Base-by-base conservation (phyloP, 2,888 invertebrate genomes). In the Catocala fraxini region DNA sequence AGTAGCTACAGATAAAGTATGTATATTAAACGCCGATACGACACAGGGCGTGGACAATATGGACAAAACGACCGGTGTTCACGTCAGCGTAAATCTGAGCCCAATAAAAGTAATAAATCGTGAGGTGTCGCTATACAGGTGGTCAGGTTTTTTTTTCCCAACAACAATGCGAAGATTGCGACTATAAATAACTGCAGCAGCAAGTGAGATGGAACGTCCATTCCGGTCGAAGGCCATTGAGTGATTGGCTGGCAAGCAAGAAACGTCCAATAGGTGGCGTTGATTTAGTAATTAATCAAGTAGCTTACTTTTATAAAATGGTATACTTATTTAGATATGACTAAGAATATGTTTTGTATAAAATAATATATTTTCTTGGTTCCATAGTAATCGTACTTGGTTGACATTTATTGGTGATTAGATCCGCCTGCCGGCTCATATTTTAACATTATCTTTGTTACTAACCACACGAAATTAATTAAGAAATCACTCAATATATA, bases 221-320 rank as follows among this genome's bases (percentile, higher is more conserved):
- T 82, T 83, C 83, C 71, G 73, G 70, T 80, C 80, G 84, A 79
- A 76, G 73, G 80, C 73, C 75, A 72, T 86, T 91, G 92, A 93
- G 79, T 89, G 89, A 93, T 92, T 86, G 88, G 85, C 72, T 72
- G 73, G 73, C 71, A 77, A 85, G 84, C 85, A 88, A 90, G 81
- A 81, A 83, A 81, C 86, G 81, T 82, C 83, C 87, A 81, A 90
- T 89, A 91, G 88, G 86, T 90, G 88, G 88, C 84, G 83, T 91
- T 89, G 85, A 93, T 93, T 91, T 87, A 88, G 82, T 82, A 85
- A 89, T 93, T 89, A 89, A 91, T 93, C 91, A 92, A 88, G 81
- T 71, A 67, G 63, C 64, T 68, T 39, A 7, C 6, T 39, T 9
- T 6, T 39, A 39, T 39, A 39, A 39, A 9, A 39, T 25, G 3